Conservation (phyloP, 2,888 invertebrate species). For the Omphaloscelis lunosa region DNA sequence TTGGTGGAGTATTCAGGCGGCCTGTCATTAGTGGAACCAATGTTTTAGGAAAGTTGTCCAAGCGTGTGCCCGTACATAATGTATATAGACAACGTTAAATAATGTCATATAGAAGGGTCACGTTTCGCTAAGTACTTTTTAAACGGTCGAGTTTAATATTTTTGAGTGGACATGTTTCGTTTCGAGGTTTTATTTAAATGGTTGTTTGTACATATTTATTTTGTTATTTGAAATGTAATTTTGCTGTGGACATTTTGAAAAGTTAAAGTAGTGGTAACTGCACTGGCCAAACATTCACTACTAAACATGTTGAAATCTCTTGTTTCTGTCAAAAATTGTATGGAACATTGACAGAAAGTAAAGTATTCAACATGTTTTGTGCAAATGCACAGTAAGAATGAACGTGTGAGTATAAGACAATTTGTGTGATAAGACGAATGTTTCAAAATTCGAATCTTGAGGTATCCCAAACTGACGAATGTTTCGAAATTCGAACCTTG, state of each 20-base stretch:
- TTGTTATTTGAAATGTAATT: slow-evolving; percentile 33
- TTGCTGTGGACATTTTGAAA: slow-evolving; percentile 8
- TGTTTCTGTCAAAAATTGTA: no score
- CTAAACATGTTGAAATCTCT: no score
- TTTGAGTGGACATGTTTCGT: slow-evolving; percentile 55
- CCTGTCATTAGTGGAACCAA: slow-evolving; percentile 84
- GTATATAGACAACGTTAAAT: slow-evolving; percentile 75
- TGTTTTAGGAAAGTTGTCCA: slow-evolving; percentile 80
- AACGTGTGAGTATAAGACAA: neutral
- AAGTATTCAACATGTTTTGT: no score
- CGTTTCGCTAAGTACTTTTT: slow-evolving; percentile 71
- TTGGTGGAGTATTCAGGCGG: slow-evolving; percentile 76
- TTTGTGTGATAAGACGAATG: neutral
- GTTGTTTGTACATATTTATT: slow-evolving; percentile 39
- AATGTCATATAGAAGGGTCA: slow-evolving; percentile 81
- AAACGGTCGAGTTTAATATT: slow-evolving; percentile 63
- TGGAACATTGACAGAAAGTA: no score
- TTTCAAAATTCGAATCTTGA: slow-evolving; percentile 2
- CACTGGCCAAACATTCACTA: no score
- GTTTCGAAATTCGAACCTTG: slow-evolving; percentile 3
- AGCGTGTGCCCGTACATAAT: slow-evolving; percentile 68
- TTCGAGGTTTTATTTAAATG: slow-evolving; percentile 52
- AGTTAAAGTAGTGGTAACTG: neutral
- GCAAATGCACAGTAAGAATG: no score
- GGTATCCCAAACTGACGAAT: neutral